These are phyloP conservation scores for Xiphophorus couchianus DNA, from an alignment of 2,113 vertebrate genomes.

Conservation along the genomic window DNA sequence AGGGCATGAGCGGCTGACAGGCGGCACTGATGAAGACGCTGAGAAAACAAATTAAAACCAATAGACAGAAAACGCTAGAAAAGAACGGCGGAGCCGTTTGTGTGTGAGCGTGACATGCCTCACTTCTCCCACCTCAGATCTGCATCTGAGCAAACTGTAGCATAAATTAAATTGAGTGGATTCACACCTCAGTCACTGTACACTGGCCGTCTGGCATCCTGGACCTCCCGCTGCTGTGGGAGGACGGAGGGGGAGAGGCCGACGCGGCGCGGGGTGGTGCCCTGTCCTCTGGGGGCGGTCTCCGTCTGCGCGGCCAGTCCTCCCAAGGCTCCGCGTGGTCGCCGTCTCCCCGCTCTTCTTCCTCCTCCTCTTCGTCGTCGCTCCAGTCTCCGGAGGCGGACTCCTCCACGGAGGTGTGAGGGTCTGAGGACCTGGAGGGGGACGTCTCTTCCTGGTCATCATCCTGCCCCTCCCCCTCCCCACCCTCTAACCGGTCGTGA, in stretches of 20 bases:
- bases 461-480: slow-evolving; percentile 88
- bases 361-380: slow-evolving; percentile 82
- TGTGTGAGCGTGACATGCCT: slow-evolving; percentile 13
- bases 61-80: neutral
- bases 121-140: slow-evolving; percentile 37
- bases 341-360: slow-evolving; percentile 81
- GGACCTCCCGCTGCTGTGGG: slow-evolving; percentile 82
- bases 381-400: slow-evolving; percentile 90
- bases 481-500: slow-evolving; percentile 83
- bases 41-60: slow-evolving; percentile 11
- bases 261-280: slow-evolving; percentile 79
- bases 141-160: slow-evolving; percentile 47
- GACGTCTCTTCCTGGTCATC: slow-evolving; percentile 79
- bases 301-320: slow-evolving; percentile 85
- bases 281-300: slow-evolving; percentile 83
- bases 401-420: slow-evolving; percentile 87
- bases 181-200: slow-evolving; percentile 97
- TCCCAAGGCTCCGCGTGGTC: slow-evolving; percentile 70
- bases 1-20: neutral
- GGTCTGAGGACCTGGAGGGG: slow-evolving; percentile 82
- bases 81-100: slow-evolving; percentile 7
- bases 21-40: neutral
- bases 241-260: slow-evolving; percentile 59
- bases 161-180: slow-evolving; percentile 61
- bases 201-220: slow-evolving; percentile 97